phyloP scores from a whole-genome alignment of 2,888 invertebrate species.

The Campoletis raptor region DNA sequence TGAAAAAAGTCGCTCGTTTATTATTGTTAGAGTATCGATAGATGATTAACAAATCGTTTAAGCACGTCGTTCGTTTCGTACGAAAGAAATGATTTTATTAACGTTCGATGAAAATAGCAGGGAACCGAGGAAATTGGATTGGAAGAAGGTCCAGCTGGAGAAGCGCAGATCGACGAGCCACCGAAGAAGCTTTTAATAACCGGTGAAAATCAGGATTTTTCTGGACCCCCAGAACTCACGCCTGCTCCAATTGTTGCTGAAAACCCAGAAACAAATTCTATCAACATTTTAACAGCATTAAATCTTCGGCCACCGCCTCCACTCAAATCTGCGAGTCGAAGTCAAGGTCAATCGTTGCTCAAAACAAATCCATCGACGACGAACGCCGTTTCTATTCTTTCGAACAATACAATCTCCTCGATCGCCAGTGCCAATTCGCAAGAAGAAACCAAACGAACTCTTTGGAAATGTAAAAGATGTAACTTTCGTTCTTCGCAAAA shows the following conservation, averaged over 20 bases:
- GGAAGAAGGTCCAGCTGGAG: conserved; percentile 75
- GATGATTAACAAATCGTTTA: background rate
- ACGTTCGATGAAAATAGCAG: conserved; percentile 69
- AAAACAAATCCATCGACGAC: conserved; percentile 68
- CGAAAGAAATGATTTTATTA: conserved; percentile 3
- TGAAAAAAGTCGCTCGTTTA: conserved; percentile 11
- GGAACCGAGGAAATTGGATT: conserved; percentile 76
- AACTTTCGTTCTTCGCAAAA: conserved; percentile 90
- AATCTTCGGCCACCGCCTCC: conserved; percentile 85
- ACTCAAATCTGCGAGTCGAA: conserved; percentile 86
- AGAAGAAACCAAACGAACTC: conserved; percentile 89
- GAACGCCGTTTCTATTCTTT: conserved; percentile 60
- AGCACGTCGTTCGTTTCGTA: background rate
- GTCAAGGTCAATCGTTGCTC: conserved; percentile 80
- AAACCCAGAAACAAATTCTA: conserved; percentile 68
- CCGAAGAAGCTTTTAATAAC: conserved; percentile 76
- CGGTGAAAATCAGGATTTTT: conserved; percentile 72
- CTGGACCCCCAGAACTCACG: conserved; percentile 73
- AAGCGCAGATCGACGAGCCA: conserved; percentile 74
- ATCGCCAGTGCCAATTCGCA: conserved; percentile 71
- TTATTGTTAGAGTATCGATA: conserved; percentile 7
- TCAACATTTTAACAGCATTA: conserved; percentile 70
- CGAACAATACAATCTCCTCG: conserved; percentile 65
- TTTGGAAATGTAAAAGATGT: conserved; percentile 97
- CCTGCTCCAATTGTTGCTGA: conserved; percentile 72